These are phyloP conservation scores for Montipora sp. DNA, from an alignment of 64 coral and sea anemone genomes.

Conservation along the genomic window DNA sequence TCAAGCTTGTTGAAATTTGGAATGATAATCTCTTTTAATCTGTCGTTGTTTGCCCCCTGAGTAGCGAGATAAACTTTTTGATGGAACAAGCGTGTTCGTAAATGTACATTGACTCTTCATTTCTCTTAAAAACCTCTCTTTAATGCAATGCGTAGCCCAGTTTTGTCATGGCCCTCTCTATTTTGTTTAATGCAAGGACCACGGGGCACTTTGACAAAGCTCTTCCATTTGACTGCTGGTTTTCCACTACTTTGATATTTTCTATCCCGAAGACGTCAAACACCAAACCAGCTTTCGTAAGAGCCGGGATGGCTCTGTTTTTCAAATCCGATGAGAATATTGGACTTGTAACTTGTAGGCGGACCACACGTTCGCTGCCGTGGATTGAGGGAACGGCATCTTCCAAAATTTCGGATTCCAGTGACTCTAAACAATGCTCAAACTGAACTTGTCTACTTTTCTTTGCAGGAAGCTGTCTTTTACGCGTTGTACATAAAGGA, in stretches of 20 bases:
- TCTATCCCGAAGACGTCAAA: no score
- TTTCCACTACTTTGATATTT: no score
- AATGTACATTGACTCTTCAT: neutral
- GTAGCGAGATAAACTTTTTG: neutral
- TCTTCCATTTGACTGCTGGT: no score
- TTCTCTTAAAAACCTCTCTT: neutral
- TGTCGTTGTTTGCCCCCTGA: neutral
- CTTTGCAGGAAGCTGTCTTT: neutral
- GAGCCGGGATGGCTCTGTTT: no score
- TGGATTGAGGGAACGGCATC: no score
- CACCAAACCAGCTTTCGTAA: no score
- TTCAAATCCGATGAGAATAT: no score
- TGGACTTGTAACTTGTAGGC: no score
- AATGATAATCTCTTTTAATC: neutral
- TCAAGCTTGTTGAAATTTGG: neutral
- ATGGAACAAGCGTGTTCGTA: neutral
- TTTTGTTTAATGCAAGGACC: neutral
- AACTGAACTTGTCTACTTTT: no score
- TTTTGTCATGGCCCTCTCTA: neutral
- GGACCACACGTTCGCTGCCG: no score
- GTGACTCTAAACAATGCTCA: no score
- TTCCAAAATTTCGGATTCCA: no score
- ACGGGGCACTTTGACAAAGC: neutral
- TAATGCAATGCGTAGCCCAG: neutral
- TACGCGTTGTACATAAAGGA: neutral